Evolutionary conservation across 1,140 invertebrate species (phyloP).

Genomic region (Trichogramma pretiosum): DNA sequence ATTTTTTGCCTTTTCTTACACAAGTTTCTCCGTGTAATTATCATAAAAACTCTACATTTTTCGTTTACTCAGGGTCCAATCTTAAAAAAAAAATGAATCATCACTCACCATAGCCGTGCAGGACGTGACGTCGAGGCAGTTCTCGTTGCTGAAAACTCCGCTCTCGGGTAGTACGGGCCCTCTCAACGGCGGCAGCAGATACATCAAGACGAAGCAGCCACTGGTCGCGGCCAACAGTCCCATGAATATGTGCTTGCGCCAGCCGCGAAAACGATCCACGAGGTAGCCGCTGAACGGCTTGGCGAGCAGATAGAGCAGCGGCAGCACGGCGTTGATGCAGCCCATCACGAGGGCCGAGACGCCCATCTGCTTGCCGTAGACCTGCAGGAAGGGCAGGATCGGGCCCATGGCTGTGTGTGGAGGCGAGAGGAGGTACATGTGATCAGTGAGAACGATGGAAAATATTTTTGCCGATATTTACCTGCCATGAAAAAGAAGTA

Average conservation of each 20-base stretch:
- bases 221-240: conserved; percentile 53
- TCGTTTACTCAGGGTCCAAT: no score
- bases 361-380: conserved; percentile 66
- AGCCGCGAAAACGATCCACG: conserved; percentile 55
- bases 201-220: conserved; percentile 53
- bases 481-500: conserved; percentile 76
- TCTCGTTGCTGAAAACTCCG: conserved; percentile 25
- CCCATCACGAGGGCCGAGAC: conserved; percentile 66
- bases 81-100: no score
- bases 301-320: conserved; percentile 60
- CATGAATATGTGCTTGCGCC: conserved; percentile 62
- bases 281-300: conserved; percentile 66
- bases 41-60: no score
- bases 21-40: no score
- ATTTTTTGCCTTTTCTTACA: no score
- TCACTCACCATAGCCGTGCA: conserved; percentile 32
- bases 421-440: background rate
- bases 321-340: conserved; percentile 57
- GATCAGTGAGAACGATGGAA: background rate
- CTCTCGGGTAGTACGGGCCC: conserved; percentile 25
- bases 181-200: conserved; percentile 52
- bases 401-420: conserved; percentile 59
- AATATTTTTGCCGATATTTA: conserved; percentile 44
- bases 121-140: conserved; percentile 24
- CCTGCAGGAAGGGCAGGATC: conserved; percentile 62